Percentiles rank a stretch among this genome's conserved stretches.
These are phyloP conservation scores for Spisula solida DNA, from an alignment of 2,888 invertebrate species.

Conservation along the genomic window DNA sequence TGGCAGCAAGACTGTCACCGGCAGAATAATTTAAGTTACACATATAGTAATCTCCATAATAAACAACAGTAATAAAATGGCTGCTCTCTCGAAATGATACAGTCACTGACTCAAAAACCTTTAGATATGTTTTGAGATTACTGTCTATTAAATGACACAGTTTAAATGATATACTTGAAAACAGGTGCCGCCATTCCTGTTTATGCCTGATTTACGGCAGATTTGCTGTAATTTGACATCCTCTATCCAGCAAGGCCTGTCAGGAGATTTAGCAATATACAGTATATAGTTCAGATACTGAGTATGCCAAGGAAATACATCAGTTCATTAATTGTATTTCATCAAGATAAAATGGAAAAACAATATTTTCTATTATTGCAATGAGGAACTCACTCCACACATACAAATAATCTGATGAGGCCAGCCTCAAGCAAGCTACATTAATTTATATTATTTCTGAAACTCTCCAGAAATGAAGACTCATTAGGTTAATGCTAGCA, in stretches of 20 bases:
- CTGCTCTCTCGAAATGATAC: neutral
- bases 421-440: neutral
- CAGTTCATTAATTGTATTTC: constrained; percentile 22
- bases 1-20: too few relatives aligned
- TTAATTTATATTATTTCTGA: neutral
- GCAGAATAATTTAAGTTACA: too few relatives aligned
- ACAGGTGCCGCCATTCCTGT: constrained; percentile 50
- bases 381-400: neutral
- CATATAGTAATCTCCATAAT: too few relatives aligned
- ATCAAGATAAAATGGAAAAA: constrained; percentile 23
- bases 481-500: neutral
- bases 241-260: neutral
- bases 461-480: neutral
- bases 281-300: neutral
- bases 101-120: neutral
- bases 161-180: constrained; percentile 34
- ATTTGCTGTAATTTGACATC: constrained; percentile 54
- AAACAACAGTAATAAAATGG: neutral
- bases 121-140: constrained; percentile 14
- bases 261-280: constrained; percentile 5
- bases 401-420: neutral
- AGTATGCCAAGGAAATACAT: constrained; percentile 3
- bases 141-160: constrained; percentile 45
- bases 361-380: constrained; percentile 26
- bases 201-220: constrained; percentile 49